phyloP scores from a whole-genome alignment of 2,113 vertebrate genomes.

The Antechinus stuartii region DNA sequence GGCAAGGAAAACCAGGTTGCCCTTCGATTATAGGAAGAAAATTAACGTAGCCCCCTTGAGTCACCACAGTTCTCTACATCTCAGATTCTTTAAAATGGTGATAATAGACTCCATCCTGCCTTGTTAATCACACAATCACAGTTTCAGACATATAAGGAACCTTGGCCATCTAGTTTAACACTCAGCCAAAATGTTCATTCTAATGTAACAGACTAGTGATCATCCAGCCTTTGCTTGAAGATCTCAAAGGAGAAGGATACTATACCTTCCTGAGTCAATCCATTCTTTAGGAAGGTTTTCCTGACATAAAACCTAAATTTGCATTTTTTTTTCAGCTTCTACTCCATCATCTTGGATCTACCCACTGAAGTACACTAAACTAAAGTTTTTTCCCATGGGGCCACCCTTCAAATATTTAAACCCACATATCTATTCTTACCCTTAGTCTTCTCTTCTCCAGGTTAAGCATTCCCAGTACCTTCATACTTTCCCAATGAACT shows the following conservation, averaged over 20 bases:
- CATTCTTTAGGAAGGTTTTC: background rate
- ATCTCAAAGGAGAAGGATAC: background rate
- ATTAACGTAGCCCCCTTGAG: background rate
- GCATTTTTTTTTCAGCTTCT: background rate
- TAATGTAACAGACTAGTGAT: background rate
- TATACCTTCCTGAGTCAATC: background rate
- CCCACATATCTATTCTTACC: background rate
- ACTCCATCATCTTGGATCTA: background rate
- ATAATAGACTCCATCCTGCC: background rate
- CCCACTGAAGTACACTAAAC: background rate
- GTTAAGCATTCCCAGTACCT: background rate
- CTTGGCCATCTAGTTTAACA: background rate
- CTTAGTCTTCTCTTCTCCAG: background rate
- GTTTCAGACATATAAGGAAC: background rate
- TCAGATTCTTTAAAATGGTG: slow-evolving; percentile 19
- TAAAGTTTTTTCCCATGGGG: background rate
- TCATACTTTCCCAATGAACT: background rate
- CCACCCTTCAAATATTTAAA: background rate
- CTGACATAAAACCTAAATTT: background rate
- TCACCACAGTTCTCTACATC: background rate
- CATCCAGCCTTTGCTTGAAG: too few relatives aligned
- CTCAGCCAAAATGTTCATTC: background rate
- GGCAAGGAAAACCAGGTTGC: background rate
- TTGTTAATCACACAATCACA: background rate
- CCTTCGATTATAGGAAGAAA: background rate